These are phyloP conservation scores for Mylabris phalerata DNA, from an alignment of 1,140 invertebrate species.

Conservation along the genomic window DNA sequence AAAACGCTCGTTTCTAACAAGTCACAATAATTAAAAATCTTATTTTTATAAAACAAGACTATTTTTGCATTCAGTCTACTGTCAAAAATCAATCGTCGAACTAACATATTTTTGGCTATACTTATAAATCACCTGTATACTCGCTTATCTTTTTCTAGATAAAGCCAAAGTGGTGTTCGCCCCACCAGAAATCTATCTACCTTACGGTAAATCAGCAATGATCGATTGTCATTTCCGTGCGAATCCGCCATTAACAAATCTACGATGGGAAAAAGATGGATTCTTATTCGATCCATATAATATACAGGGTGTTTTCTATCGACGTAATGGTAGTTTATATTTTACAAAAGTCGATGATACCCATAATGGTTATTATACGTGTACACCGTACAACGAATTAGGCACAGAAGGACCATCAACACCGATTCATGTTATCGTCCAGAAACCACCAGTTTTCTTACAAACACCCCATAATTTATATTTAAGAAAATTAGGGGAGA, in stretches of 20 bases:
- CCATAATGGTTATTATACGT: slow-evolving; percentile 76
- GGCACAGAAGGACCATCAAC: slow-evolving; percentile 79
- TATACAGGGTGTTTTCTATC: slow-evolving; percentile 76
- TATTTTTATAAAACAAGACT: no score
- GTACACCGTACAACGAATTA: slow-evolving; percentile 80
- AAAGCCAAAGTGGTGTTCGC: slow-evolving; percentile 89
- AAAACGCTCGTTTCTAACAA: no score
- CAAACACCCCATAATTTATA: slow-evolving; percentile 72
- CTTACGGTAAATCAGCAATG: slow-evolving; percentile 81
- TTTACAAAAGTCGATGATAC: slow-evolving; percentile 68
- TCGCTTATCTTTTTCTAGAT: slow-evolving; percentile 51
- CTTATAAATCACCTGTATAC: no score
- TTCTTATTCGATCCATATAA: slow-evolving; percentile 88
- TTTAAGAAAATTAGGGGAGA: slow-evolving; percentile 73
- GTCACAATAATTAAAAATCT: no score
- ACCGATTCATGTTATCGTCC: slow-evolving; percentile 81
- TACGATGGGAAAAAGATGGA: slow-evolving; percentile 91
- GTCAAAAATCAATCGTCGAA: no score
- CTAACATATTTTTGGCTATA: no score
- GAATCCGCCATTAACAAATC: slow-evolving; percentile 86
- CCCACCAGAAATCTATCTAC: slow-evolving; percentile 78
- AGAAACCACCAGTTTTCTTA: slow-evolving; percentile 72
- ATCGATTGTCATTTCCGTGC: slow-evolving; percentile 89
- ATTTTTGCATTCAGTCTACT: no score
- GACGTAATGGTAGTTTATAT: slow-evolving; percentile 80